Conservation (phyloP, 2,888 invertebrate genomes). For the Nomada hirtipes region DNA sequence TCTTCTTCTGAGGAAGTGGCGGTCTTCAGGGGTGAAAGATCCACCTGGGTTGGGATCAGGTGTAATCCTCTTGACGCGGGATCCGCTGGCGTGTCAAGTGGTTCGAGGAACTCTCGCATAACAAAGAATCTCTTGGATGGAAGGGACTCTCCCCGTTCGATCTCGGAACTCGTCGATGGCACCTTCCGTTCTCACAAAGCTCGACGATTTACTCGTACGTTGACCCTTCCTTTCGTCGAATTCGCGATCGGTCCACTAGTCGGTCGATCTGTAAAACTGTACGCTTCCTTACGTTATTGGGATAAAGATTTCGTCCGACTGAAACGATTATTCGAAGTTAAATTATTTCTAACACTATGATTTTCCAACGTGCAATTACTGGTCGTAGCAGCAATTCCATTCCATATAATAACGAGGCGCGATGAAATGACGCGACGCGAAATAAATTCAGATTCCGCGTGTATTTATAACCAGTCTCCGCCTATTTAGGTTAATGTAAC, state of each 20-base stretch:
- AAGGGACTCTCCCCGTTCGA: conserved; percentile 41
- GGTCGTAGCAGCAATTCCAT: background rate
- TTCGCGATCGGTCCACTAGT: conserved; percentile 9
- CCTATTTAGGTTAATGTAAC: conserved; percentile 45
- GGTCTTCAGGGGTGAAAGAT: conserved; percentile 7
- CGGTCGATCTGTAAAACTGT: background rate
- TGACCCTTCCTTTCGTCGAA: background rate
- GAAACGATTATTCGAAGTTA: background rate
- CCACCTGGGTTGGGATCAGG: conserved; percentile 54
- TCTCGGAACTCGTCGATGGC: conserved; percentile 48
- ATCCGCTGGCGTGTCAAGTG: conserved; percentile 62
- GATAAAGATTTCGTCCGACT: background rate
- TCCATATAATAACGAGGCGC: conserved; percentile 14
- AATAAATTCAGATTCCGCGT: conserved; percentile 43
- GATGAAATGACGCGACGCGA: conserved; percentile 18
- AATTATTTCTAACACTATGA: conserved; percentile 14
- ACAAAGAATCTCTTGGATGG: conserved; percentile 60
- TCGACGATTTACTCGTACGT: conserved; percentile 18
- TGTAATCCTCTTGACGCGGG: conserved; percentile 67
- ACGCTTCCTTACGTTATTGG: background rate
- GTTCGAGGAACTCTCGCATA: conserved; percentile 61
- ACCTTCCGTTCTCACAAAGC: conserved; percentile 31
- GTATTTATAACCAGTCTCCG: conserved; percentile 40
- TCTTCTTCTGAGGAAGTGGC: background rate
- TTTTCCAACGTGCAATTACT: conserved; percentile 19